These are phyloP conservation scores for Orthonevra nobilis DNA, from an alignment of 2,888 invertebrate species.

Conservation along the genomic window DNA sequence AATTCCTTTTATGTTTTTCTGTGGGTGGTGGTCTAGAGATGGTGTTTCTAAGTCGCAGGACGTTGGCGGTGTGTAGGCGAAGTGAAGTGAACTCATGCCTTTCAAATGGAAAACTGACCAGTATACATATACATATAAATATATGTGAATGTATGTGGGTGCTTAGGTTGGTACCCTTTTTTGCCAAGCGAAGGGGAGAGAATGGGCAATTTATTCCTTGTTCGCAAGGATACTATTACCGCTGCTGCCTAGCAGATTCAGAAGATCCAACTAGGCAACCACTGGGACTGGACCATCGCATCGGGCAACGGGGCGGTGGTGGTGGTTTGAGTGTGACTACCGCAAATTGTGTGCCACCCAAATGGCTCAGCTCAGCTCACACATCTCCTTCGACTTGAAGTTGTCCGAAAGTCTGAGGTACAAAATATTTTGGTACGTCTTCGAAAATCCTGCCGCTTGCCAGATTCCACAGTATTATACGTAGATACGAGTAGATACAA, in stretches of 20 bases:
- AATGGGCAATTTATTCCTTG: conserved; percentile 73
- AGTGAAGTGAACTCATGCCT: conserved; percentile 72
- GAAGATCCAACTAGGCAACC: conserved; percentile 64
- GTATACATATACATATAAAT: conserved; percentile 39
- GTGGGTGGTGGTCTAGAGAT: conserved; percentile 49
- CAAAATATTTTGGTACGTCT: conserved; percentile 64
- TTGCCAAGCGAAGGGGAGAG: conserved; percentile 30
- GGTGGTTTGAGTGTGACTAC: conserved; percentile 44
- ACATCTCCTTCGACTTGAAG: conserved; percentile 67
- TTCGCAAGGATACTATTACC: conserved; percentile 69
- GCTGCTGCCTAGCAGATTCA: conserved; percentile 68
- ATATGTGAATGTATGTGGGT: conserved; percentile 11
- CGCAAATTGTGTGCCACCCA: conserved; percentile 54
- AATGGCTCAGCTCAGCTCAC: conserved; percentile 32
- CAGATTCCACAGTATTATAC: conserved; percentile 42
- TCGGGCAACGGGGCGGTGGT: no score
- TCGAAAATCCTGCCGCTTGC: conserved; percentile 56
- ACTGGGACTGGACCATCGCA: conserved; percentile 17
- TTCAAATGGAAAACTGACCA: conserved; percentile 72
- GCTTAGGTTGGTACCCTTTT: conserved; percentile 45
- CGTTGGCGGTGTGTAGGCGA: conserved; percentile 49
- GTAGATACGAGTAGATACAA: conserved; percentile 14
- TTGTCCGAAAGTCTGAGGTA: conserved; percentile 66
- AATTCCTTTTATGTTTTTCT: conserved; percentile 67
- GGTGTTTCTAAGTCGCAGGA: conserved; percentile 39